Percentiles rank a stretch among this genome's conserved stretches.
phyloP scores from a whole-genome alignment of 1,140 invertebrate genomes.

The Bombus impatiens region DNA sequence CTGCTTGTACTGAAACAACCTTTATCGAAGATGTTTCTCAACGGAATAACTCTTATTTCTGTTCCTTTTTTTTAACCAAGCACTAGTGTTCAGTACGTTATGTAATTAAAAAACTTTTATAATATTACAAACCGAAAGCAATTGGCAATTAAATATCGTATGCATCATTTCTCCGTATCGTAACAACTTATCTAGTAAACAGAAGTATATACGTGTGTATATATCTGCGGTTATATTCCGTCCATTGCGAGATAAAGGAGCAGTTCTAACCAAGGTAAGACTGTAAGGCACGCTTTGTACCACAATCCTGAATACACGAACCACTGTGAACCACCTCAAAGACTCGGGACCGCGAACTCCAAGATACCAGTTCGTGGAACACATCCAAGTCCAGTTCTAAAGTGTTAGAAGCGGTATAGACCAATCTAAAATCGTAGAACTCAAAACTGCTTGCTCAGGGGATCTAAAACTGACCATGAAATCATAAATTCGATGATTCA shows the following conservation, averaged over 20 bases:
- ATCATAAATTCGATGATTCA: not conserved
- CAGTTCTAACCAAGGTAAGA: not conserved
- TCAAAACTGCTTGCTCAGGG: not conserved
- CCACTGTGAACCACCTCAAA: not conserved
- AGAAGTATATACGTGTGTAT: not conserved
- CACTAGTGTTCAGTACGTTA: too few relatives aligned
- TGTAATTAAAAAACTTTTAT: not conserved
- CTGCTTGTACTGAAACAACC: too few relatives aligned
- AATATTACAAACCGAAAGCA: not conserved
- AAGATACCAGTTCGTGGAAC: not conserved
- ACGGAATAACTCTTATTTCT: too few relatives aligned
- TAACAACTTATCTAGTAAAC: not conserved
- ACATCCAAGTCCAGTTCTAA: not conserved
- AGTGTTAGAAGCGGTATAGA: too few relatives aligned
- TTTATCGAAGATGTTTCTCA: too few relatives aligned
- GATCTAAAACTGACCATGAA: not conserved
- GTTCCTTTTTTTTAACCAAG: too few relatives aligned
- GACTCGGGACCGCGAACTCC: not conserved
- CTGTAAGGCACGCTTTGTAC: not conserved
- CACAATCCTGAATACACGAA: not conserved
- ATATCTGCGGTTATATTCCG: not conserved
- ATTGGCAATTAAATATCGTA: not conserved
- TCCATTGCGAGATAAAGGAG: not conserved
- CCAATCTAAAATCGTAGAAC: not conserved
- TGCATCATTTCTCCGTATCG: not conserved